A percentile compares a stretch with the other conserved stretches of the same genome.
Conservation (phyloP, 2,888 invertebrate genomes). For the Anticlea derivata region DNA sequence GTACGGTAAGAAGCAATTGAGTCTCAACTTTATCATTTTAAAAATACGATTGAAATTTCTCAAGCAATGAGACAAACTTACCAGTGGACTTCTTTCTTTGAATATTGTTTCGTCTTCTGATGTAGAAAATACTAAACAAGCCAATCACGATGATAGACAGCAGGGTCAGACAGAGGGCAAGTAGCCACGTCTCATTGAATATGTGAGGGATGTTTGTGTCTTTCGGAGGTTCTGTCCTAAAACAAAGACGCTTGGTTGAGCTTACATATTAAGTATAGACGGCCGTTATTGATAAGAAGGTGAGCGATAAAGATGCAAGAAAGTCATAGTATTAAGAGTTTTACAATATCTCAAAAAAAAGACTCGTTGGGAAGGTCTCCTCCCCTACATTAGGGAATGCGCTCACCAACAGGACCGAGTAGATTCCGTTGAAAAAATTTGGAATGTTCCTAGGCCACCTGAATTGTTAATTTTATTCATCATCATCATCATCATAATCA, state of each 20-base stretch:
- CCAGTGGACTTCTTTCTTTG: conserved; percentile 76
- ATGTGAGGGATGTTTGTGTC: conserved; percentile 72
- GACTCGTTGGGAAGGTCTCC: too few relatives aligned
- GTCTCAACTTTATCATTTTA: background rate
- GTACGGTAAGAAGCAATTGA: background rate
- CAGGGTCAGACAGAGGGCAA: conserved; percentile 69
- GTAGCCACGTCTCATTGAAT: conserved; percentile 75
- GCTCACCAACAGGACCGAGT: too few relatives aligned
- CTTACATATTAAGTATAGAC: background rate
- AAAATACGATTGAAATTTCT: conserved; percentile 1
- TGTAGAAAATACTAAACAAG: conserved; percentile 72
- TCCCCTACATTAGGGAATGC: too few relatives aligned
- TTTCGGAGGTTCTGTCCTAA: conserved; percentile 76
- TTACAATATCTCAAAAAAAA: too few relatives aligned
- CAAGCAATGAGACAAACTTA: conserved; percentile 42
- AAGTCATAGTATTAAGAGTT: too few relatives aligned
- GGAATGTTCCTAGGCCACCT: too few relatives aligned
- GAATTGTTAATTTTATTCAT: too few relatives aligned
- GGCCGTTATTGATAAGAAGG: too few relatives aligned
- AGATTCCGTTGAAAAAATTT: too few relatives aligned
- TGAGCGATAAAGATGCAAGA: too few relatives aligned
- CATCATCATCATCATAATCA: too few relatives aligned
- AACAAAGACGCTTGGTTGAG: conserved; percentile 19
- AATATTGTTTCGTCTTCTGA: conserved; percentile 67
- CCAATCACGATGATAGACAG: conserved; percentile 73